Percentiles rank a stretch among this genome's conserved stretches.
These are phyloP conservation scores for Uloborus diversus DNA, from an alignment of 1,140 invertebrate genomes.

Conservation along the genomic window DNA sequence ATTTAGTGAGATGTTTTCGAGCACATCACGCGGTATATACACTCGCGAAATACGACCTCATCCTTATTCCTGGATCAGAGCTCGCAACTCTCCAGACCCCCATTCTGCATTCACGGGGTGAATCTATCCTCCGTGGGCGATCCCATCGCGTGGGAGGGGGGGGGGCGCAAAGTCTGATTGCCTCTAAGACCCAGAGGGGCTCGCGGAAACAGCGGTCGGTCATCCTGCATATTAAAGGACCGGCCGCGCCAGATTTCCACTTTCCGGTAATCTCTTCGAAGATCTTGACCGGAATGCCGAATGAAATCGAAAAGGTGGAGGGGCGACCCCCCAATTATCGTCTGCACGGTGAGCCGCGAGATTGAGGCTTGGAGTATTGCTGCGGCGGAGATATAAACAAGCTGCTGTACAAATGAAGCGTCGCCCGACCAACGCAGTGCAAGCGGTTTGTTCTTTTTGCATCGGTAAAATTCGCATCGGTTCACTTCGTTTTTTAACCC, in stretches of 20 bases:
- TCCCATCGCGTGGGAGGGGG: slow-evolving; percentile 13
- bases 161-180: slow-evolving; percentile 52
- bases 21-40: too few relatives aligned
- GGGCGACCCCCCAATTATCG: too few relatives aligned
- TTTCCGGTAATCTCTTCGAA: slow-evolving; percentile 55
- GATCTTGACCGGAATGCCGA: slow-evolving; percentile 55
- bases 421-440: too few relatives aligned
- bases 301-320: slow-evolving; percentile 45
- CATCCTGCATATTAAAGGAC: slow-evolving; percentile 54
- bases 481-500: too few relatives aligned
- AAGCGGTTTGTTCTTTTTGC: too few relatives aligned
- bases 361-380: too few relatives aligned
- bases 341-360: too few relatives aligned
- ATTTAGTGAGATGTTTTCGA: too few relatives aligned
- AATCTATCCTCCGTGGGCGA: not conserved
- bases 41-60: not conserved
- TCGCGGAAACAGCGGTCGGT: slow-evolving; percentile 53
- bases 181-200: slow-evolving; percentile 54
- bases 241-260: slow-evolving; percentile 50
- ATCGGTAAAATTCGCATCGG: too few relatives aligned
- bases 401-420: too few relatives aligned
- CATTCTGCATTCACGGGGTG: slow-evolving; percentile 40
- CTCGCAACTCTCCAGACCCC: not conserved
- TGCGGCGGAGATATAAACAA: too few relatives aligned
- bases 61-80: not conserved